A percentile compares a stretch with the other conserved stretches of the same genome.
phyloP scores from a whole-genome alignment of 2,113 vertebrate species.

The Pithys albifrons region DNA sequence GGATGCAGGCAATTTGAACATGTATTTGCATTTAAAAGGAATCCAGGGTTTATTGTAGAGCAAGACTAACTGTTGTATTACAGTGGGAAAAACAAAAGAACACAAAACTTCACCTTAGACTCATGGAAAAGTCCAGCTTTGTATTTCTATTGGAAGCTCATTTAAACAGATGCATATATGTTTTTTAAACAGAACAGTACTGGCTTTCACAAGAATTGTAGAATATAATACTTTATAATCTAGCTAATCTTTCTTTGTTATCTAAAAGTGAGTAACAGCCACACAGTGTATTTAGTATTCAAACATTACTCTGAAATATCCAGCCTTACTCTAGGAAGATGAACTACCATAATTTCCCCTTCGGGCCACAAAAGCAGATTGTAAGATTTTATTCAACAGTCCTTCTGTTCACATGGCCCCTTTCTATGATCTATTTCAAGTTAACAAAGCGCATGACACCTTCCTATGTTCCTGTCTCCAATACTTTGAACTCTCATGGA shows the following conservation, averaged over 20 bases:
- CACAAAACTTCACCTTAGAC: not conserved
- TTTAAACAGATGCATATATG: not conserved
- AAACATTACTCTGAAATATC: not conserved
- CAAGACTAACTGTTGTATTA: not conserved
- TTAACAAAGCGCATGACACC: not conserved
- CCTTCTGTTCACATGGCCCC: not conserved
- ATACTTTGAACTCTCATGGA: not conserved
- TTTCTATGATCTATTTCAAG: not conserved
- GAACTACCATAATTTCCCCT: not conserved
- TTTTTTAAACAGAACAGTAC: not conserved
- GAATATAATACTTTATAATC: not conserved
- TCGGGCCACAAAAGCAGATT: not conserved
- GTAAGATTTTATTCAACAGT: not conserved
- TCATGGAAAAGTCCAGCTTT: not conserved
- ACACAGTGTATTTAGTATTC: not conserved
- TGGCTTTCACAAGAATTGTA: not conserved
- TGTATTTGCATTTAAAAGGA: not conserved
- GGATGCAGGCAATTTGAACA: not conserved
- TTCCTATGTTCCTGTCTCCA: not conserved
- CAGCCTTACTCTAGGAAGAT: not conserved
- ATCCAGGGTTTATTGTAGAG: not conserved
- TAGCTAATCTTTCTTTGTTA: not conserved
- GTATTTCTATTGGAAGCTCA: not conserved
- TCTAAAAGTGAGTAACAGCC: not conserved
- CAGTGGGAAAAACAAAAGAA: not conserved